Base-by-base conservation (phyloP, 2,888 invertebrate genomes). In the Clusia tigrina region DNA sequence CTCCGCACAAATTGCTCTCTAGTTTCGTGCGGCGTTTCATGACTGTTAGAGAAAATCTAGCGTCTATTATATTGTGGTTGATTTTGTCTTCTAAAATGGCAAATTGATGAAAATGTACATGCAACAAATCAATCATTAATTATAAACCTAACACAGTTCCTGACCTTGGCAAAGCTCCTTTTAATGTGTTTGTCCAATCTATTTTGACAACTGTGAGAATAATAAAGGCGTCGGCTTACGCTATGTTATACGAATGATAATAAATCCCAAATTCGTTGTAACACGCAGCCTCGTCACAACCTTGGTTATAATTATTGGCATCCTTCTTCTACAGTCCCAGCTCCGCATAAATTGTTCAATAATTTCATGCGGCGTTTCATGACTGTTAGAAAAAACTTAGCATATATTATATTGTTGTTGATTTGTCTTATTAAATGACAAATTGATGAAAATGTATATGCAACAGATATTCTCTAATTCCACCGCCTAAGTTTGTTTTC, bases 221-320 rank as follows among this genome's bases (percentile, higher is more conserved):
- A 78, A 81, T 71, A 0, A 60, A 65, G 73, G 78, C 81, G 79
- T 78, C 71, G 80, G 79, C 81, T 77, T 79, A 74, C 69, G 82
- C 83, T 83, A 83, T 83, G 83, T 83, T 83, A 81, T 78, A 70
- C 77, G 79, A 77, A 79, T 78, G 73, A 69, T 67, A 66, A 57
- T 25, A 15, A 26, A 58, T 58, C 51, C 56, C 63, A 67, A 71
- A 70, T 78, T 82, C 78, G 73, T 75, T 67, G n/a, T 81, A 83
- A 82, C 83, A 83, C 83, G 83, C 83, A 77, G 79, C 80, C 77
- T 76, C 80, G 82, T 73, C 74, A 83, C 83, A 83, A 56, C 22
- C 3, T n/a, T 2, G 18, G 3, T 56, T 9, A 53, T 12, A 9
- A n/a, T n/a, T n/a, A n/a, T n/a, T n/a, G n/a, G n/a, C n/a, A n/a